Evolutionary conservation across 2,888 invertebrate genomes (phyloP).

Genomic region (Cinara cedri): DNA sequence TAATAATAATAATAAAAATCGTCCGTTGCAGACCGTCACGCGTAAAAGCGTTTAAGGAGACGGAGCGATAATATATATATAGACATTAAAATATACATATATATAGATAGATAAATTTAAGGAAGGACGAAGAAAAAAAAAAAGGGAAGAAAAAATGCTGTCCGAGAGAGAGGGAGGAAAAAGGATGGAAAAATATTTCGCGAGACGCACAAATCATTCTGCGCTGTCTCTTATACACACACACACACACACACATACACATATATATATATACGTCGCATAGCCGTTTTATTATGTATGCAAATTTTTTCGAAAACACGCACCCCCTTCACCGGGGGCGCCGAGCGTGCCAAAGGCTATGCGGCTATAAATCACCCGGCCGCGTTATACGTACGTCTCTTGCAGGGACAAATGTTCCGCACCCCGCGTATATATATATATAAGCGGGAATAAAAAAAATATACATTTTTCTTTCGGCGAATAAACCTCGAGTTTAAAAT

Average conservation of each 20-base stretch:
- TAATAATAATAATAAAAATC: slow-evolving; percentile 23
- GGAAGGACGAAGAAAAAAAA: slow-evolving; percentile 24
- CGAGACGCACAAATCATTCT: slow-evolving; percentile 54
- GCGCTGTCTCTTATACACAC: slow-evolving; percentile 25
- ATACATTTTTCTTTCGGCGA: slow-evolving; percentile 19
- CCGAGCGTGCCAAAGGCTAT: slow-evolving; percentile 53
- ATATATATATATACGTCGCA: background rate
- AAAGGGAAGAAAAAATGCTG: slow-evolving; percentile 37
- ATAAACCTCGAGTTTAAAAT: slow-evolving; percentile 18
- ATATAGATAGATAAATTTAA: slow-evolving; percentile 20
- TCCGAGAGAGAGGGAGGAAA: slow-evolving; percentile 25
- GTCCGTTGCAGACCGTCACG: slow-evolving; percentile 24
- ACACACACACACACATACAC: too few species aligned
- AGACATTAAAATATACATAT: background rate
- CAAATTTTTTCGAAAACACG: slow-evolving; percentile 53
- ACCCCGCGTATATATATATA: slow-evolving; percentile 7
- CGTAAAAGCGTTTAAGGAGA: slow-evolving; percentile 33
- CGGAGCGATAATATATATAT: background rate
- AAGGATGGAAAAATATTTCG: slow-evolving; percentile 37
- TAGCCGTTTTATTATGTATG: slow-evolving; percentile 54
- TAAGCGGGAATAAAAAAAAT: slow-evolving; percentile 5
- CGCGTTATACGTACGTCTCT: slow-evolving; percentile 31
- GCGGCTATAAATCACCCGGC: slow-evolving; percentile 38
- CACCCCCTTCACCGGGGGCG: slow-evolving; percentile 46
- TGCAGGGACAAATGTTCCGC: slow-evolving; percentile 45